Percentiles rank a stretch among this genome's conserved stretches.
phyloP scores from a whole-genome alignment of 1,140 invertebrate genomes.

The Monomorium pharaonis region DNA sequence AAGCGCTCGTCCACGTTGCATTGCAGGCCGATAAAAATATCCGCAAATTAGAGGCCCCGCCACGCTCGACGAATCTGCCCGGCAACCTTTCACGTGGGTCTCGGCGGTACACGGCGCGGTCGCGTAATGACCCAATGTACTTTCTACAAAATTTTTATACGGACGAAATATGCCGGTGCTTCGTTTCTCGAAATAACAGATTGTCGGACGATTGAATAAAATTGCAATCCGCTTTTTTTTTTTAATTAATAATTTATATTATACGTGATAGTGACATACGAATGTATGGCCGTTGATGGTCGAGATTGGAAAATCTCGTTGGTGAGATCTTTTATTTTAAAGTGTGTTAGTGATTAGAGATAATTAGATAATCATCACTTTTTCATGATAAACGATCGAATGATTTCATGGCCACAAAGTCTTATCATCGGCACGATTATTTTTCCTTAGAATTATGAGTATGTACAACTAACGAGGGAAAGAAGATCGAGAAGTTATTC shows the following conservation, averaged over 20 bases:
- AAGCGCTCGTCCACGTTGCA: constrained; percentile 5
- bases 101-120: not conserved
- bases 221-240: not conserved
- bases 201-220: not conserved
- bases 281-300: not conserved
- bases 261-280: not conserved
- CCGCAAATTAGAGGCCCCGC: constrained; percentile 65
- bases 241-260: not conserved
- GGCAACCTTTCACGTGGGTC: constrained; percentile 43
- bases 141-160: constrained; percentile 32
- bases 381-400: not conserved
- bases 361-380: not conserved
- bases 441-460: not conserved
- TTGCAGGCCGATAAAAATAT: constrained; percentile 68
- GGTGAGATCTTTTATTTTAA: not conserved
- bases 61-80: constrained; percentile 44
- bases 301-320: not conserved
- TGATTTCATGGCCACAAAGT: not conserved
- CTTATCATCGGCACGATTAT: not conserved
- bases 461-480: not conserved
- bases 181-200: not conserved
- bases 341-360: not conserved
- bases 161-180: not conserved
- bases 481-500: not conserved
- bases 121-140: constrained; percentile 14